Evolutionary conservation across 2,888 invertebrate genomes (phyloP), one percentile per base, ranked within the genome.

Genomic region (Oxystoma pomonae): DNA sequence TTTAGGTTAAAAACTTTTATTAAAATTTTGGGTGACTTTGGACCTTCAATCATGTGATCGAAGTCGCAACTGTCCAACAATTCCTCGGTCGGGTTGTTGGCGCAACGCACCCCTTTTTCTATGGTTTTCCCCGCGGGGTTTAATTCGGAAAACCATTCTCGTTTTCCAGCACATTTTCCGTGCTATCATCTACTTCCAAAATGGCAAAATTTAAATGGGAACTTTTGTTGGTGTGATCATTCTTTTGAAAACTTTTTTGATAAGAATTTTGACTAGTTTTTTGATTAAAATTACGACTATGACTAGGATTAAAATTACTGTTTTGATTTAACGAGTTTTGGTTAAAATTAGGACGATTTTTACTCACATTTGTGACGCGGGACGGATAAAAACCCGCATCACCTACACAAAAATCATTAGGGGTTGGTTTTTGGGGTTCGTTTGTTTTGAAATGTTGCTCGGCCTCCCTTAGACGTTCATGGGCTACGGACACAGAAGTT

Each of bases 31-130:
- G 57, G 61, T 16, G 50, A 61, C 2, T 20, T 55, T 16, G 61
- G 2, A 9, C 57, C 57, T n/a, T 35, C 19, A n/a, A 57, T 18
- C 35, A 57, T 49, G 12, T 61, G 61, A 20, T 61, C 57, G 3
- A 61, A 61, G 12, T 56, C 61, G 52, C 62, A 62, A 2, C 58
- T 58, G 16, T 57, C 21, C 22, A 62, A 21, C 51, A 62, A 17
- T 19, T 62, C 58, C 2, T 58, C 58, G 0, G 21, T 18, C 9
- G 53, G 58, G 50, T 62, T 58, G 50, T 62, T 62, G 3, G 35
- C 3, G 3, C 3, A 35, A 35, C 3, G 12, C 35, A 35, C 35
- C 35, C 35, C 35, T 49, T 56, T 22, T 20, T 52, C 16, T 7
- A 51, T 21, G 35, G 57, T 51, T 21, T 51, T n/a, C 50, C 49